phyloP scores from a whole-genome alignment of 2,888 invertebrate genomes.

The Drosophila anomalipes region DNA sequence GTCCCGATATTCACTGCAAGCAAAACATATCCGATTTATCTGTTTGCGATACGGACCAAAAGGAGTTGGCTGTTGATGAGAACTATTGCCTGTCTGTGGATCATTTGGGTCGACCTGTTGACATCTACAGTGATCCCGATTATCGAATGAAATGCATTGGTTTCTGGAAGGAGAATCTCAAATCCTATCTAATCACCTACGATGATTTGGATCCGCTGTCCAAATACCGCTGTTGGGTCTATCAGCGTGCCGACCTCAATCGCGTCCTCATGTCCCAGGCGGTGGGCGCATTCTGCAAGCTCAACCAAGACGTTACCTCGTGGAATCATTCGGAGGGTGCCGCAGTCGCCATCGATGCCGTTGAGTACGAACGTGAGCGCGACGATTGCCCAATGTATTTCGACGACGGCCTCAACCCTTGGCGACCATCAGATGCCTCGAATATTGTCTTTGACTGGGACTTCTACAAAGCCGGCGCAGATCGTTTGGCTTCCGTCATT shows the following conservation, averaged over 20 bases:
- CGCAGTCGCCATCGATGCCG: conserved; percentile 95
- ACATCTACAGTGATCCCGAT: conserved; percentile 98
- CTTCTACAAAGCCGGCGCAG: conserved; percentile 81
- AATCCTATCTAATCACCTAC: conserved; percentile 97
- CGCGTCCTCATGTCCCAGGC: conserved; percentile 93
- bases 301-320: conserved; percentile 95
- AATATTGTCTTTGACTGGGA: conserved; percentile 90
- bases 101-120: conserved; percentile 96
- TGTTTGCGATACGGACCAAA: conserved; percentile 97
- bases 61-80: conserved; percentile 96
- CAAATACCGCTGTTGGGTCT: conserved; percentile 98
- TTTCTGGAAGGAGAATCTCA: conserved; percentile 98
- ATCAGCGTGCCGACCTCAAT: conserved; percentile 97
- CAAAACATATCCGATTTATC: conserved; percentile 97
- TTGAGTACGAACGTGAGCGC: conserved; percentile 96
- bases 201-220: conserved; percentile 98
- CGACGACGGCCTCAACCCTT: conserved; percentile 96
- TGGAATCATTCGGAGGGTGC: conserved; percentile 96
- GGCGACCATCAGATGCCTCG: conserved; percentile 90
- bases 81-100: conserved; percentile 99
- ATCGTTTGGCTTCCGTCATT: conserved; percentile 29
- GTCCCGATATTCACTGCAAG: conserved; percentile 96
- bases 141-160: conserved; percentile 98
- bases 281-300: conserved; percentile 95
- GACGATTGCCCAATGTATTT: conserved; percentile 99